Evolutionary conservation across 2,888 invertebrate genomes (phyloP).

Genomic region (Agriopis leucophaearia): DNA sequence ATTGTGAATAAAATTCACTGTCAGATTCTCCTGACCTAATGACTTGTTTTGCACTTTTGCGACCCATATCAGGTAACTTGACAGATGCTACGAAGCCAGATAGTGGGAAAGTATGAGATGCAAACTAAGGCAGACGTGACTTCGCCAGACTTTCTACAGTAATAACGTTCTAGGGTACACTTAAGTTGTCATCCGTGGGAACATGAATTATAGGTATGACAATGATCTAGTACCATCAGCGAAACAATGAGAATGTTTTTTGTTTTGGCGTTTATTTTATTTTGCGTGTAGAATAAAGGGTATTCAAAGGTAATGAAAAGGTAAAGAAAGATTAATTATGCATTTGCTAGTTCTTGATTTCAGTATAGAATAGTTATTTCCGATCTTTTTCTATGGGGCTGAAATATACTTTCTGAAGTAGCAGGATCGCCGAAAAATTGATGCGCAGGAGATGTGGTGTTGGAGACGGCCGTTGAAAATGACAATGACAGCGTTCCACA

Average conservation of each 20-base stretch:
- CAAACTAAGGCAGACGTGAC: slow-evolving; percentile 83
- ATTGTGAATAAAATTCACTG: slow-evolving; percentile 55
- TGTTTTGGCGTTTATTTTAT: slow-evolving; percentile 39
- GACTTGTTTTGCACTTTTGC: slow-evolving; percentile 68
- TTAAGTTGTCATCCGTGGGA: slow-evolving; percentile 82
- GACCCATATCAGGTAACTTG: slow-evolving; percentile 72
- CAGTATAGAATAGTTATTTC: no score
- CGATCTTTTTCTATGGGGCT: no score
- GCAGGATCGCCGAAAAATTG: no score
- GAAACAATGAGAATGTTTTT: slow-evolving; percentile 67
- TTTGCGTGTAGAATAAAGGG: slow-evolving; percentile 14
- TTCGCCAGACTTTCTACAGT: slow-evolving; percentile 78
- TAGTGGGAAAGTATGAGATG: slow-evolving; percentile 77
- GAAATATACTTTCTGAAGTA: no score
- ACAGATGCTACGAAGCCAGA: slow-evolving; percentile 77
- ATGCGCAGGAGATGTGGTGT: no score
- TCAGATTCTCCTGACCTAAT: slow-evolving; percentile 69
- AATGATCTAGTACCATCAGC: slow-evolving; percentile 65
- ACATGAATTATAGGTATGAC: slow-evolving; percentile 72
- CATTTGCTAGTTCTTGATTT: neutral
- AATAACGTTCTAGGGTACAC: slow-evolving; percentile 71
- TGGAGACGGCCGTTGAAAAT: no score
- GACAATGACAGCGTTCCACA: no score
- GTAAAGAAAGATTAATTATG: neutral
- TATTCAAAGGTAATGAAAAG: neutral